Evolutionary conservation across 2,888 invertebrate genomes (phyloP).

Genomic region (Plebejus melissa): DNA sequence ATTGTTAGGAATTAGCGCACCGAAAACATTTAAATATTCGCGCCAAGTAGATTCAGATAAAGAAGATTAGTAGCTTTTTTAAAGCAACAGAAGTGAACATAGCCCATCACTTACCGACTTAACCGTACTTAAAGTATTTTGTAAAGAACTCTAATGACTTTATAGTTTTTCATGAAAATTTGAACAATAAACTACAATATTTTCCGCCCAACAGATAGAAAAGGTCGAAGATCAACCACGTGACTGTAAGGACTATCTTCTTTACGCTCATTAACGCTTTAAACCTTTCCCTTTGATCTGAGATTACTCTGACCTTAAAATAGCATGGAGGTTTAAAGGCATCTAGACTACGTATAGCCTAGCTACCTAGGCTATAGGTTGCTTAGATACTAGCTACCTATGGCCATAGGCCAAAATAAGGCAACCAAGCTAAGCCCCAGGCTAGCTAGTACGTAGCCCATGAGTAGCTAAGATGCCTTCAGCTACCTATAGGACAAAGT

Average conservation of each 20-base stretch:
- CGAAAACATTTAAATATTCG: slow-evolving; percentile 18
- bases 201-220: neutral
- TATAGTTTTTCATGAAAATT: too few species aligned
- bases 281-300: neutral
- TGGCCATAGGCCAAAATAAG: neutral
- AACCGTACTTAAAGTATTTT: neutral
- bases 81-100: neutral
- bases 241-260: neutral
- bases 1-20: slow-evolving; percentile 22
- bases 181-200: too few species aligned
- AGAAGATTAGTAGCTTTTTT: slow-evolving; percentile 6
- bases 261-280: neutral
- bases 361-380: too few species aligned
- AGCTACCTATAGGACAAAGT: neutral
- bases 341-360: neutral
- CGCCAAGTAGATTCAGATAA: slow-evolving; percentile 4
- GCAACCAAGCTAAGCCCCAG: too few species aligned
- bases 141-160: too few species aligned
- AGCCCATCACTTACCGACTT: neutral
- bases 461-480: neutral
- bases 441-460: too few species aligned
- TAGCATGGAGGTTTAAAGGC: neutral
- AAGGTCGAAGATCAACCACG: neutral
- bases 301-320: neutral
- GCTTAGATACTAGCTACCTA: neutral